Percentiles rank a stretch among this genome's conserved stretches.
Conservation (phyloP, 2,113 vertebrate species). For the Pangasianodon gigas region DNA sequence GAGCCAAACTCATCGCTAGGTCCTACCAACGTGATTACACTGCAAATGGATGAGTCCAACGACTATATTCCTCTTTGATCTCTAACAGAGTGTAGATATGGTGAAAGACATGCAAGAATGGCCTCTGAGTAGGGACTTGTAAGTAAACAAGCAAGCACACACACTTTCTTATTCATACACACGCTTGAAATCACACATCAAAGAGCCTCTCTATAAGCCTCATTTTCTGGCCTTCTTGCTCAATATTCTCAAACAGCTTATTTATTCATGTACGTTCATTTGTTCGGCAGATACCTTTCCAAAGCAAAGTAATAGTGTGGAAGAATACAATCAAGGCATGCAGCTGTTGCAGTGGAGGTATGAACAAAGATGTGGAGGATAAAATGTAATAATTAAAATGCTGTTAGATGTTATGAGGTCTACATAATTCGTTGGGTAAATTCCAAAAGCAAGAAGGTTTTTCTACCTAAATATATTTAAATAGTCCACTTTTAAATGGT, state of each 20-base stretch:
- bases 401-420: neutral
- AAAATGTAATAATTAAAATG: constrained; percentile 14
- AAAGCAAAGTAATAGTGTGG: neutral
- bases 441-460: neutral
- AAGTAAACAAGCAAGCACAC: constrained; percentile 5
- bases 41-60: constrained; percentile 37
- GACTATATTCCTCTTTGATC: constrained; percentile 41
- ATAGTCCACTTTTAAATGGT: neutral
- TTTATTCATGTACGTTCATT: neutral
- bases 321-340: neutral
- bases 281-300: neutral
- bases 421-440: constrained; percentile 13
- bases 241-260: neutral
- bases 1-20: constrained; percentile 24
- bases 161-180: neutral
- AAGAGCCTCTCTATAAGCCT: neutral
- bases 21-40: constrained; percentile 26
- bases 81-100: constrained; percentile 15
- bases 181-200: constrained; percentile 8
- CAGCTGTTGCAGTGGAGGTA: neutral
- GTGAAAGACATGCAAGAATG: constrained; percentile 30
- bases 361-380: neutral
- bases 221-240: neutral
- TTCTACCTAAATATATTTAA: neutral
- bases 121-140: neutral